phyloP scores from a whole-genome alignment of 2,113 vertebrate species.

The Sigmodon hispidus region DNA sequence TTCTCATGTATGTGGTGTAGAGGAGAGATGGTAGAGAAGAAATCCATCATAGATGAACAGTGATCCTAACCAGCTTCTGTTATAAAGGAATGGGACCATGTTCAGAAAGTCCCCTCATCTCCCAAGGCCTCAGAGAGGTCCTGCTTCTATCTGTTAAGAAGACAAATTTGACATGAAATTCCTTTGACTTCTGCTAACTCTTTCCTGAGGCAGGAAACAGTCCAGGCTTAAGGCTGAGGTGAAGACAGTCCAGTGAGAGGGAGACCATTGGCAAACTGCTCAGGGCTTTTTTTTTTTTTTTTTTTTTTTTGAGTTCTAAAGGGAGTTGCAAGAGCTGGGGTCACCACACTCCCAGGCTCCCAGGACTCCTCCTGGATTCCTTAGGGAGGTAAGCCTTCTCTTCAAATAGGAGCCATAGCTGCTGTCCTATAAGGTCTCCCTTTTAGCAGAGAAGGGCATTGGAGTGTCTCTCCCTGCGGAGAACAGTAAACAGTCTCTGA shows the following conservation, averaged over 20 bases:
- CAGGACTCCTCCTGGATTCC: background rate
- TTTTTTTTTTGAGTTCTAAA: background rate
- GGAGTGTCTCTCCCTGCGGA: background rate
- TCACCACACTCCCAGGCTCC: background rate
- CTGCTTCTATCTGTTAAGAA: background rate
- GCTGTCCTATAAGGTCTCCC: background rate
- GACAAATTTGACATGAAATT: background rate
- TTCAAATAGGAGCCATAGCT: background rate
- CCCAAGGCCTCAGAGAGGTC: background rate
- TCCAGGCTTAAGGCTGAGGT: background rate
- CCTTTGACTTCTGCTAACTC: background rate
- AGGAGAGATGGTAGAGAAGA: background rate
- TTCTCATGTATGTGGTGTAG: background rate
- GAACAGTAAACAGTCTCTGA: background rate
- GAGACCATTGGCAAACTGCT: background rate
- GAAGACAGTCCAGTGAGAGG: background rate
- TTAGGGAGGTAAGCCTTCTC: background rate
- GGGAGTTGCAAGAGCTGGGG: too few relatives aligned
- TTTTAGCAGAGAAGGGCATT: background rate
- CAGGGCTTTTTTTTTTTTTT: background rate
- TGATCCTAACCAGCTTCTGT: background rate
- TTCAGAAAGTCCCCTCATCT: background rate
- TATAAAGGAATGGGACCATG: background rate
- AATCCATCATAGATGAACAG: background rate
- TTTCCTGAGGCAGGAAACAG: background rate